Base-by-base conservation (phyloP, 2,888 invertebrate genomes). In the Petrolisthes manimaculis region DNA sequence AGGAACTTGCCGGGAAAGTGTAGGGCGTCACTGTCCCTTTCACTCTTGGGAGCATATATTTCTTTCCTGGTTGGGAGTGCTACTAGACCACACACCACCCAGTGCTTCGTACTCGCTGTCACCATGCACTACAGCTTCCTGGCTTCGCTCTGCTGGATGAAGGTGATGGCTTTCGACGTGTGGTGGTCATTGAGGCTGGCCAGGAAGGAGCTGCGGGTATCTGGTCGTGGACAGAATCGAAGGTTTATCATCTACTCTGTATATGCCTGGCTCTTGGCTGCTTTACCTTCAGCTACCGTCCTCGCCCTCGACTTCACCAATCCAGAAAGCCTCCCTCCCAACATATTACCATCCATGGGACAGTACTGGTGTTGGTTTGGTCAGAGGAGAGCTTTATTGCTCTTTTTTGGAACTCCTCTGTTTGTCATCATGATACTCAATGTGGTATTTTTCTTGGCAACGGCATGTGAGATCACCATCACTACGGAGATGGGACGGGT, bases 81-180 rank as follows among this genome's bases (percentile, higher is more conserved):
- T 84, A 91, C 92, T n/a, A 84, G 91, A 37, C 91, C 91, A 21
- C 86, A 86, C 8, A 78, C 74, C 8, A 85, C 86, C 5, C 92
- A 92, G 4, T 94, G 94, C 91, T 92, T 93, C 21, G 92, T 92
- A 2, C 91, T 93, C 18, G 94, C 93, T 8, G 92, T 93, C 3
- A 89, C 93, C 51, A 93, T 94, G 83, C 94, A 94, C 91, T 94
- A 93, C 92, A 92, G 93, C 90, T 94, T 94, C 92, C 92, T 94
- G 86, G 93, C 94, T 0, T 93, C 94, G 0, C 94, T 94, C 92
- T 93, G 93, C 88, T 95, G 95, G 95, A 94, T 94, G 93, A 93
- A 94, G 82, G 93, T 94, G 4, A 93, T 94, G 92, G 93, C 94
- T 0, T 93, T 94, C 92, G 94, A 94, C 91, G 93, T 93, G 14